Evolutionary conservation across 2,888 invertebrate genomes (phyloP).

Genomic region (Ceraclea dissimilis): DNA sequence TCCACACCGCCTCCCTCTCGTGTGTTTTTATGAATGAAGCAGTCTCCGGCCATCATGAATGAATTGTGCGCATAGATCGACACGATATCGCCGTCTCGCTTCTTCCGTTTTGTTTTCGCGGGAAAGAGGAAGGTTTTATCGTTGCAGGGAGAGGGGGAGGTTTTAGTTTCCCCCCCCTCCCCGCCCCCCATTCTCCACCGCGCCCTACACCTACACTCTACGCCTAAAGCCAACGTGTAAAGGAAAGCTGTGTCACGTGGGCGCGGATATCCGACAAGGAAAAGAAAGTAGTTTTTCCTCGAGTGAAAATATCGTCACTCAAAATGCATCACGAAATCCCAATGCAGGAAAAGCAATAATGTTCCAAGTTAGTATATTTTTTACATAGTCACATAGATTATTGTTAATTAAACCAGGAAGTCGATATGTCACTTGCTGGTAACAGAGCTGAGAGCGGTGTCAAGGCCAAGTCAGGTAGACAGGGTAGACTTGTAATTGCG

Average conservation of each 20-base stretch:
- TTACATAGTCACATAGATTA: no score
- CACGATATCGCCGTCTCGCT: constrained; percentile 18
- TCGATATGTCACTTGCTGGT: no score
- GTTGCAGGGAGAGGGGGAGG: constrained; percentile 7
- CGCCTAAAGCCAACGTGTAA: constrained; percentile 24
- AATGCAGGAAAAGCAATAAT: no score
- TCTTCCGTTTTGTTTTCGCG: constrained; percentile 22
- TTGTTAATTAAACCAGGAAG: no score
- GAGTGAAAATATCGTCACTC: neutral
- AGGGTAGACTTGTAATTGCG: no score
- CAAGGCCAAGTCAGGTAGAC: no score
- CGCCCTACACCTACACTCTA: no score
- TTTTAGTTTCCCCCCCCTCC: neutral
- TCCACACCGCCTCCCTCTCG: constrained; percentile 34
- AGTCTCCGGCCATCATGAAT: constrained; percentile 59
- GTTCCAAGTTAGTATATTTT: no score
- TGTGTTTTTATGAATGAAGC: constrained; percentile 64
- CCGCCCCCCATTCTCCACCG: constrained; percentile 27
- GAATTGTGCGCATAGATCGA: constrained; percentile 50
- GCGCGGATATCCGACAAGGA: constrained; percentile 5
- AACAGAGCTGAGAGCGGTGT: no score
- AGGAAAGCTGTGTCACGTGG: constrained; percentile 18
- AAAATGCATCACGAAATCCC: no score
- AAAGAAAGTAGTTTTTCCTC: constrained; percentile 12
- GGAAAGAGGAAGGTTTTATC: constrained; percentile 19